phyloP scores from a whole-genome alignment of 2,113 vertebrate genomes.

The Fregetta grallaria region DNA sequence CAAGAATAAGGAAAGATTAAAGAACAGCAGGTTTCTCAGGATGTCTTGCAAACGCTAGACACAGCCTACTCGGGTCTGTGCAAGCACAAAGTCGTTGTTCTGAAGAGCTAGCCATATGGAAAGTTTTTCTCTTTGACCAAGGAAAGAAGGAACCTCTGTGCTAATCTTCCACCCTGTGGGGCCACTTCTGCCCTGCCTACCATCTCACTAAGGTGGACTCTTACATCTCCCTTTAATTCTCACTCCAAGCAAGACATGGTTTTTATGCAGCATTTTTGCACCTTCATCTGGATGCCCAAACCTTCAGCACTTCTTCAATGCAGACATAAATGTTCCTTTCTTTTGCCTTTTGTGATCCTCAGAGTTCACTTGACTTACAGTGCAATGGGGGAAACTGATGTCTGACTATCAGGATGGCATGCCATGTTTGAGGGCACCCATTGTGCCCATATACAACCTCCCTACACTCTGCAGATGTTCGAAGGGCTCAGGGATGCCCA shows the following conservation, averaged over 20 bases:
- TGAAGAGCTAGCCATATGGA: background rate
- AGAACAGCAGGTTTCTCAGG: background rate
- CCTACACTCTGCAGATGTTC: background rate
- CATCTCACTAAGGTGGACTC: background rate
- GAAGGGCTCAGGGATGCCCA: background rate
- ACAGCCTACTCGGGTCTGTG: background rate
- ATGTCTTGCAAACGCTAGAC: background rate
- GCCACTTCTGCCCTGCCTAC: background rate
- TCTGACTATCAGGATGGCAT: background rate
- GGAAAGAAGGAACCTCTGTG: background rate
- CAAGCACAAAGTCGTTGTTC: background rate
- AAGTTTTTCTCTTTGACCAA: background rate
- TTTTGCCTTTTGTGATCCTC: background rate
- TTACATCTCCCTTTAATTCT: background rate
- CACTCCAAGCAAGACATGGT: background rate
- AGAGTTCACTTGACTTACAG: background rate
- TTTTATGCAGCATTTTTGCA: background rate
- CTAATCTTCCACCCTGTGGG: background rate
- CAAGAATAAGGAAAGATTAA: background rate
- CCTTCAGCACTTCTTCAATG: background rate
- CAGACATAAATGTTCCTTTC: background rate
- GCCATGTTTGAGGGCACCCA: background rate
- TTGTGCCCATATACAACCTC: background rate
- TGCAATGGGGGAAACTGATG: background rate
- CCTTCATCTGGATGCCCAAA: background rate